A percentile compares a stretch with the other conserved stretches of the same genome.
These are phyloP conservation scores for Fukomys damarensis DNA, from an alignment of 2,113 vertebrate genomes.

Conservation along the genomic window DNA sequence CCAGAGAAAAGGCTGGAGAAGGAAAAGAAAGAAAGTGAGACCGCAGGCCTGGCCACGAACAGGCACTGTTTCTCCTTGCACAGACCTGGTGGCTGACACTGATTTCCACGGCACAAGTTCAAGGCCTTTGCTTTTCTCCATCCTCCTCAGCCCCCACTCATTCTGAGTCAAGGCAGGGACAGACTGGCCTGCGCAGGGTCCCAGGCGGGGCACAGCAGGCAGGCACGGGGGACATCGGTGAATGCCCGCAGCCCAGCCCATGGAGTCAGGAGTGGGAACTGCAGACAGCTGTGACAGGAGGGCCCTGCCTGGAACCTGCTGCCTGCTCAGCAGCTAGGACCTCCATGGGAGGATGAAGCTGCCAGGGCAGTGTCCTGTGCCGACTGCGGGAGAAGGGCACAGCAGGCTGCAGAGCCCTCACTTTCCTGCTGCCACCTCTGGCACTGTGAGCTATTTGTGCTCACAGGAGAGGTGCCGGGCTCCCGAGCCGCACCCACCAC, in stretches of 20 bases:
- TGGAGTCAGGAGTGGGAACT: fast-evolving
- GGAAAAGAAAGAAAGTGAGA: neutral
- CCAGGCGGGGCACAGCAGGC: fast-evolving
- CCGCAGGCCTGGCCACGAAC: fast-evolving
- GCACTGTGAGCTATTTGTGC: neutral
- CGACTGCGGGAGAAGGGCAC: too few relatives aligned
- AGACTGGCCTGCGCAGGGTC: too few relatives aligned
- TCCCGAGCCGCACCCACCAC: fast-evolving
- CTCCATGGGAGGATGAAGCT: neutral
- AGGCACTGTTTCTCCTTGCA: neutral
- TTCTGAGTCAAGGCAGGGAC: neutral
- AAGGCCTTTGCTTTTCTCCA: neutral
- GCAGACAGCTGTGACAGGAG: fast-evolving
- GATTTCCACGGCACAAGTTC: neutral
- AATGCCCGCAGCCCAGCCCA: fast-evolving
- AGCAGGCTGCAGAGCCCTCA: neutral
- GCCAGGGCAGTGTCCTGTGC: neutral
- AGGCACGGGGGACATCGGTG: neutral
- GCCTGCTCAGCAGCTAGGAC: neutral
- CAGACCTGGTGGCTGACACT: neutral
- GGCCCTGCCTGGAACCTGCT: too few relatives aligned
- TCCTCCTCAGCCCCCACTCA: neutral
- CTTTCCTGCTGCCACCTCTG: neutral
- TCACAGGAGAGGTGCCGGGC: neutral
- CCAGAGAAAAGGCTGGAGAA: neutral